Base-by-base conservation (phyloP, 2,888 invertebrate genomes). In the Hydriomena furcata region DNA sequence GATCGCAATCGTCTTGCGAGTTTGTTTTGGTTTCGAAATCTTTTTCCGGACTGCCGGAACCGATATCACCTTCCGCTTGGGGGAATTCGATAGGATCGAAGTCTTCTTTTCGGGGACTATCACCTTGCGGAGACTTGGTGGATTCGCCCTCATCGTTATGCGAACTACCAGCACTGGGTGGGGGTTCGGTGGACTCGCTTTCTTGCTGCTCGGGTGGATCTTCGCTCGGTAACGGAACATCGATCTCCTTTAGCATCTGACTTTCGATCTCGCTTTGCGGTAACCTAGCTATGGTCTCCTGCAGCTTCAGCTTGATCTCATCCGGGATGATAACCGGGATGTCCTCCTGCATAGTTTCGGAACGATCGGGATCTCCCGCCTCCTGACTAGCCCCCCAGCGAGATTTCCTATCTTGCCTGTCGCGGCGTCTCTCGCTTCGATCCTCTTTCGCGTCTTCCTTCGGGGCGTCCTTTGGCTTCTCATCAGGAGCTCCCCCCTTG, bases 341-440 rank as follows among this genome's bases (percentile, higher is more conserved):
- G 37, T 38, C 44, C 5, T 27, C 46, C 12, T 2, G 13, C 23
- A 17, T 17, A 17, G 17, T 4, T 17, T 17, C 17, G 2, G 30
- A 5, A 1, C 11, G 12, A 0, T 36, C 40, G 1, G 28, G 31
- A 11, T 8, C 20, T 3, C 8, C 51, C n/a, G 34, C 44, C 10
- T 17, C 28, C n/a, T 11, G 11, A 5, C 84, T 84, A 1, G 83
- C 85, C 0, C 89, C 89, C 89, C 89, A 89, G 24, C 89, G 71
- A 1, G 89, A 89, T 47, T 86, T 89, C 21, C 89, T 77, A 48
- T 89, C 89, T 55, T 79, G 46, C 17, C 59, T 41, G 7, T 59
- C 59, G 5, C 56, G 27, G 7, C 53, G 48, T 7, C 40, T 47
- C 10, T 58, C 52, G n/a, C 20, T 36, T 5, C 47, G 25, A 1